A percentile compares a stretch with the other conserved stretches of the same genome.
Conservation (phyloP, 2,113 vertebrate genomes). For the Trogon melanurus region DNA sequence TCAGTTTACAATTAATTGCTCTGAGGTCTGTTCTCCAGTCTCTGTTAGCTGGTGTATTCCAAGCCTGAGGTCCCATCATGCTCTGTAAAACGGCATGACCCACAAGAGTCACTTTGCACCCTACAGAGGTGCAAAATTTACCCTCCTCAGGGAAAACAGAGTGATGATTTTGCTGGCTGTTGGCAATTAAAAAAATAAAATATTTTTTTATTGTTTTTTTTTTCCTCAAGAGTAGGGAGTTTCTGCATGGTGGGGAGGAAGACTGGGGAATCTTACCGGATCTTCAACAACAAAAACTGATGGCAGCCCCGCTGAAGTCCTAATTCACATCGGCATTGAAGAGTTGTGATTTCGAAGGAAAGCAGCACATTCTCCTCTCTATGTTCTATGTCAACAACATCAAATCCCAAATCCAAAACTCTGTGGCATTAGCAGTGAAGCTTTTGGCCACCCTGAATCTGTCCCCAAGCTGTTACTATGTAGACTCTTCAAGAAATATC, state of each 20-base stretch:
- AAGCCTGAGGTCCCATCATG: background rate
- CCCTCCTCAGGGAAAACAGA: background rate
- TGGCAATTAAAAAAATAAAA: background rate
- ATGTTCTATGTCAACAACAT: background rate
- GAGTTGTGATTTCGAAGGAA: background rate
- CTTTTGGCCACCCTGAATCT: background rate
- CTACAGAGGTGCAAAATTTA: background rate
- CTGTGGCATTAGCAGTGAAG: background rate
- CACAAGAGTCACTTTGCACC: background rate
- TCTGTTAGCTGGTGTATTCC: background rate
- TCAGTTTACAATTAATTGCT: slow-evolving; percentile 11
- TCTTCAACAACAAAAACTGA: rapidly evolving
- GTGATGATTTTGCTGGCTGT: background rate
- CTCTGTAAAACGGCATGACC: background rate
- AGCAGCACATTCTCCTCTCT: background rate
- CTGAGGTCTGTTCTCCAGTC: background rate
- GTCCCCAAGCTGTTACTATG: background rate
- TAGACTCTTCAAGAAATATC: background rate
- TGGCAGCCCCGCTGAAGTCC: background rate
- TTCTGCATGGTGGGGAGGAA: background rate
- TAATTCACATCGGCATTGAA: background rate
- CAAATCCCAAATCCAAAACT: background rate
- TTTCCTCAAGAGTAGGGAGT: background rate
- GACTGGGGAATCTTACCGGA: background rate
- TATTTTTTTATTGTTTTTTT: background rate